Conservation (phyloP, 2,113 vertebrate species). For the Pachypanchax playfairii region DNA sequence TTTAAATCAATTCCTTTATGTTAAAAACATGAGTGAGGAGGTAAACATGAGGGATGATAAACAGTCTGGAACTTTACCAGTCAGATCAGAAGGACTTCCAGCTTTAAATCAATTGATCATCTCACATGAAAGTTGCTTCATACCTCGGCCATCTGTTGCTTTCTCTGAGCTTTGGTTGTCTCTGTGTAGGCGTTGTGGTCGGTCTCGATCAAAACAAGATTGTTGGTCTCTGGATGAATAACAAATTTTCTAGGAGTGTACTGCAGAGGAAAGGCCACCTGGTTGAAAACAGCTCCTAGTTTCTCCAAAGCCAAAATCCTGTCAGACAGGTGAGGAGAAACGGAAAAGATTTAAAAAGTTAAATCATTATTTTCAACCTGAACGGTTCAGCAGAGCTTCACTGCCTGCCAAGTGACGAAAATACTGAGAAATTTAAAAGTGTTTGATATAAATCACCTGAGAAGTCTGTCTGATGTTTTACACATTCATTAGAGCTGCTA, state of each 20-base stretch:
- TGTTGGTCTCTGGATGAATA: slow-evolving; percentile 96
- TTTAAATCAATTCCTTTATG: no score
- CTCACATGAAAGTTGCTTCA: background rate
- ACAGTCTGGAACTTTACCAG: no score
- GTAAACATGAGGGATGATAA: no score
- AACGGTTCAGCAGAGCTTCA: no score
- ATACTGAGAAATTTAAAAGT: background rate
- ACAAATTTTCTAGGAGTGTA: slow-evolving; percentile 98
- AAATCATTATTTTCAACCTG: no score
- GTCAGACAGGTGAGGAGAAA: slow-evolving; percentile 17
- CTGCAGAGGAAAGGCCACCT: slow-evolving; percentile 95
- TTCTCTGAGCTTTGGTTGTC: slow-evolving; percentile 96
- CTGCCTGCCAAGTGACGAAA: background rate
- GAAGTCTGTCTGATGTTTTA: no score
- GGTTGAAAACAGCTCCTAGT: slow-evolving; percentile 97
- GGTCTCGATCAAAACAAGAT: slow-evolving; percentile 94
- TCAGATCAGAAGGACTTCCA: background rate
- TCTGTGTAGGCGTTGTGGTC: slow-evolving; percentile 99
- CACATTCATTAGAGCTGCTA: no score
- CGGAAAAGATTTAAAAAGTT: no score
- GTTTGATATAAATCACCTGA: no score
- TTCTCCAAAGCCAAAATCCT: slow-evolving; percentile 99
- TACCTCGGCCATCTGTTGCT: slow-evolving; percentile 99
- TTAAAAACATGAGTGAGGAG: background rate
- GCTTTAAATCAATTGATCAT: no score